Conservation (phyloP, 2,888 invertebrate genomes). For the Gibbula magus region DNA sequence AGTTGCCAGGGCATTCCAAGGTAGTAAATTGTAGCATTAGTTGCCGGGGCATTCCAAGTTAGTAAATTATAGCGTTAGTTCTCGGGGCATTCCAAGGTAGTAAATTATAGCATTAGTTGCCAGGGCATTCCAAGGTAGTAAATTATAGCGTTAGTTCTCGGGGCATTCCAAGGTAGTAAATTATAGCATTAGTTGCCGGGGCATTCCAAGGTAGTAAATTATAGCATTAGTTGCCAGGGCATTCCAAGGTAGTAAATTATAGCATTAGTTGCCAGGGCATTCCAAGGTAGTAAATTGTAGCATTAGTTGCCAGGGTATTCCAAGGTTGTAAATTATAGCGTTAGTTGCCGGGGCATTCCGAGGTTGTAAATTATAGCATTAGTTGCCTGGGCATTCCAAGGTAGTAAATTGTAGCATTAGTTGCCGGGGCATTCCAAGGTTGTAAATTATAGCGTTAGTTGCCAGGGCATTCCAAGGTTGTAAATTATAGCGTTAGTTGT, state of each 20-base stretch:
- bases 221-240: neutral
- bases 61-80: neutral
- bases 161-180: neutral
- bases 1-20: neutral
- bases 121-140: neutral
- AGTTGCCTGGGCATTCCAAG: neutral
- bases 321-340: too few species aligned
- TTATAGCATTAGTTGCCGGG: neutral
- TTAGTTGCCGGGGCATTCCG: too few species aligned
- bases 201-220: neutral
- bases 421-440: too few species aligned
- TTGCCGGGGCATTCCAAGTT: neutral
- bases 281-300: neutral
- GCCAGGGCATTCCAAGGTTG: neutral
- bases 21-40: neutral
- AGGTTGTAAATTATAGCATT: too few species aligned
- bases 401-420: too few species aligned
- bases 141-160: neutral
- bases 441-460: too few species aligned
- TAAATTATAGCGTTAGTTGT: too few species aligned
- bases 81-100: neutral
- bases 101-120: neutral
- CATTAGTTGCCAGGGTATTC: neutral
- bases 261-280: neutral
- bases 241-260: neutral